Percentiles rank a stretch among this genome's conserved stretches.
These are phyloP conservation scores for Podilymbus podiceps DNA, from an alignment of 2,113 vertebrate genomes.

Conservation along the genomic window DNA sequence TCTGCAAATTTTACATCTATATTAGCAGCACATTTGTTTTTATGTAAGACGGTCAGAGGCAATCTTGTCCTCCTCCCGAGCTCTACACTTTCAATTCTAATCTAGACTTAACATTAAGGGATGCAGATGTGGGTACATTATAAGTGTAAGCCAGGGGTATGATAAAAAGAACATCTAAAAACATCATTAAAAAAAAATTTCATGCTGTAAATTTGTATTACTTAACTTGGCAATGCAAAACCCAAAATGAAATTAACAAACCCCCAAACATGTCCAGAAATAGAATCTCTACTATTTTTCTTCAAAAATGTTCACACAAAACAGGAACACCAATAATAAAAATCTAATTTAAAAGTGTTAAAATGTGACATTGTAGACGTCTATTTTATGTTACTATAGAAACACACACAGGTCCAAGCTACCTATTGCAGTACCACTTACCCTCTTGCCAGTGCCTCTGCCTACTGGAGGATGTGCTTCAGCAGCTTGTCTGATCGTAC, in stretches of 20 bases:
- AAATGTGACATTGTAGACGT: background rate
- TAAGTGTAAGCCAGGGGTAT: background rate
- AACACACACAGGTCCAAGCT: background rate
- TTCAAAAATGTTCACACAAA: background rate
- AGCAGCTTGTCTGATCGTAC: constrained; percentile 95
- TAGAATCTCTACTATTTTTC: background rate
- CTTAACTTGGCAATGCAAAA: background rate
- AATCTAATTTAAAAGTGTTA: background rate
- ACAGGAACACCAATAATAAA: background rate
- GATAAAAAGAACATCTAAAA: background rate
- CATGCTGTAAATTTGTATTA: background rate
- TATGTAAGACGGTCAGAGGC: background rate
- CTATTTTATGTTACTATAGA: background rate
- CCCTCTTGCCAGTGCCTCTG: constrained; percentile 96
- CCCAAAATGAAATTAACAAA: background rate
- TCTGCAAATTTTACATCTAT: background rate
- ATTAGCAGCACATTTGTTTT: background rate
- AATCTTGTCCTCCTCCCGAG: background rate
- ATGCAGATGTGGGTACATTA: background rate
- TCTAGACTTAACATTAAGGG: background rate
- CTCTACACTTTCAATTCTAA: background rate
- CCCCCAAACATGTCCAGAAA: background rate
- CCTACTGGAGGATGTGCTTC: constrained; percentile 98
- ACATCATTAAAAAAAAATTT: background rate
- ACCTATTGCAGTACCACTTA: constrained; percentile 58